phyloP scores from a whole-genome alignment of 1,140 invertebrate genomes.

The Euwallacea similis region DNA sequence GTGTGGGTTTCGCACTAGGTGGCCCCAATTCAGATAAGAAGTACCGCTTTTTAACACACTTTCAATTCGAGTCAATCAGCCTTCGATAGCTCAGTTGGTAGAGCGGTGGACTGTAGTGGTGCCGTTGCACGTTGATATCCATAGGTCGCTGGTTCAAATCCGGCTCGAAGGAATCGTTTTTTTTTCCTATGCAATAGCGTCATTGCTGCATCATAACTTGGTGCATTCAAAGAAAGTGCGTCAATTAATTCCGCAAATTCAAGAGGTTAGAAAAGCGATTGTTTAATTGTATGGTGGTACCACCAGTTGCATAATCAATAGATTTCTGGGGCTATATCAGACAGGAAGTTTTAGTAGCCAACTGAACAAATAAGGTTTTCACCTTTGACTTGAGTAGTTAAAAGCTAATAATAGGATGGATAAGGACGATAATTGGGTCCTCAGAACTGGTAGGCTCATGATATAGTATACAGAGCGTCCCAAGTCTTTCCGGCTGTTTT shows the following conservation, averaged over 20 bases:
- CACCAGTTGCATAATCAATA: neutral
- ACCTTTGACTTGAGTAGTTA: neutral
- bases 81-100: slow-evolving; percentile 70
- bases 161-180: slow-evolving; percentile 62
- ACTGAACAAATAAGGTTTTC: neutral
- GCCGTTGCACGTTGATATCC: slow-evolving; percentile 51
- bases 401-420: neutral
- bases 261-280: neutral
- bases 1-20: neutral
- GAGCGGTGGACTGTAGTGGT: slow-evolving; percentile 82
- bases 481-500: too few relatives aligned
- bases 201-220: neutral
- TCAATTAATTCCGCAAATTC: neutral
- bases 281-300: neutral
- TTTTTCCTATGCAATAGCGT: neutral
- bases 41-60: slow-evolving; percentile 5
- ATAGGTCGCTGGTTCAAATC: slow-evolving; percentile 72
- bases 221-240: neutral
- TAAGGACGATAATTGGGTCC: neutral
- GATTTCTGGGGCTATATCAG: neutral
- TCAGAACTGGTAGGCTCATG: too few relatives aligned
- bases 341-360: neutral
- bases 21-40: neutral
- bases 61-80: neutral
- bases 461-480: too few relatives aligned